Conservation (phyloP, 2,797 vertebrate genomes). For the Eulemur albifrons region DNA sequence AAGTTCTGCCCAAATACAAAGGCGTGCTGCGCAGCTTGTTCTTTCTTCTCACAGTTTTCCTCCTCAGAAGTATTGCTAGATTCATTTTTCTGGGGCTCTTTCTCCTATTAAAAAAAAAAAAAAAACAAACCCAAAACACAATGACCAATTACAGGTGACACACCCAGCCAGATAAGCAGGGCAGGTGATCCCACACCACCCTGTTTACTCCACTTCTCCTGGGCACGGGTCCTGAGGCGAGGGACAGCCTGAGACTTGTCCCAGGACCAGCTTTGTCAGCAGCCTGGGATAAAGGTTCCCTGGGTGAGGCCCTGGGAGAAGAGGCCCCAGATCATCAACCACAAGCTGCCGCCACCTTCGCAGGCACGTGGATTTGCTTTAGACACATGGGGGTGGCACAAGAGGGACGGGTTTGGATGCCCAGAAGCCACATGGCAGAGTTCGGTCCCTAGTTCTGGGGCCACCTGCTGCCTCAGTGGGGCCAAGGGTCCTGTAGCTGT, state of each 20-base stretch:
- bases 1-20: slow-evolving; percentile 98
- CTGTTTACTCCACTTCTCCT: not conserved
- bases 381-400: too few species aligned
- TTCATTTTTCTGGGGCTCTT: slow-evolving; percentile 86
- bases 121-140: not conserved
- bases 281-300: not conserved
- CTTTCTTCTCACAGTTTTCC: slow-evolving; percentile 82
- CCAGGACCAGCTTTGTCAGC: not conserved
- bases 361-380: not conserved
- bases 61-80: slow-evolving; percentile 71
- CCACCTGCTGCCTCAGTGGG: not conserved
- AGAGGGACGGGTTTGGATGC: not conserved
- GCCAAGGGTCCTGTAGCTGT: not conserved
- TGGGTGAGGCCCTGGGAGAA: too few species aligned
- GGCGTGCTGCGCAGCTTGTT: slow-evolving; percentile 87
- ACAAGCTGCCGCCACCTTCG: not conserved
- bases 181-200: not conserved
- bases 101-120: slow-evolving; percentile 74
- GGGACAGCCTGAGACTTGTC: not conserved
- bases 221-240: not conserved
- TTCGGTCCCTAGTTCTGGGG: not conserved
- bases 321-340: not conserved
- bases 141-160: not conserved
- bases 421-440: not conserved
- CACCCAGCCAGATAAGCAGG: not conserved